A percentile compares a stretch with the other conserved stretches of the same genome.
Conservation (phyloP, 2,113 vertebrate genomes). For the Vulpes ferrilata region DNA sequence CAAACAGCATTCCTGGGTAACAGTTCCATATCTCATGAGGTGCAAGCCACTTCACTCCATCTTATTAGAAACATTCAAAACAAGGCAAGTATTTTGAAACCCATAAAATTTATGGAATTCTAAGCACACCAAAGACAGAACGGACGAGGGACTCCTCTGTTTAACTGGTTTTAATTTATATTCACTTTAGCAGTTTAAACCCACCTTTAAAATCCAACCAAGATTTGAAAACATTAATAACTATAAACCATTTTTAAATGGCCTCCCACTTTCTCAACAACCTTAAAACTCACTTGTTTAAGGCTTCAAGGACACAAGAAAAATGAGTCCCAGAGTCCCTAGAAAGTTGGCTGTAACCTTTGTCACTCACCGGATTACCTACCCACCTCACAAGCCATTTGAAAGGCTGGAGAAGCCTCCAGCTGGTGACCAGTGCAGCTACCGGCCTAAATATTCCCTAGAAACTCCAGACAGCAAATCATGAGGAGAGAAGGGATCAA, state of each 20-base stretch:
- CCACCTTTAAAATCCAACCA: slow-evolving; percentile 78
- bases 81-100: slow-evolving; percentile 79
- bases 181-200: slow-evolving; percentile 80
- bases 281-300: slow-evolving; percentile 70
- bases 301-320: slow-evolving; percentile 71
- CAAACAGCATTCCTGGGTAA: slow-evolving; percentile 86
- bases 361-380: slow-evolving; percentile 53
- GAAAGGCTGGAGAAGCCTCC: not conserved
- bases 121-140: slow-evolving; percentile 82
- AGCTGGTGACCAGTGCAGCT: not conserved
- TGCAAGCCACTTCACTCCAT: slow-evolving; percentile 85
- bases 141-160: slow-evolving; percentile 76
- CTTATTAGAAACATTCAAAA: slow-evolving; percentile 89
- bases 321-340: slow-evolving; percentile 67
- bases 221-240: slow-evolving; percentile 76
- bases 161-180: slow-evolving; percentile 87
- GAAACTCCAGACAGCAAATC: slow-evolving; percentile 41
- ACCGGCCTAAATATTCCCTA: not conserved
- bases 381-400: slow-evolving; percentile 5
- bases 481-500: slow-evolving; percentile 43
- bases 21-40: slow-evolving; percentile 83
- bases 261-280: slow-evolving; percentile 60
- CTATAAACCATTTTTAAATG: slow-evolving; percentile 69
- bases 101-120: slow-evolving; percentile 85
- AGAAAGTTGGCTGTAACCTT: slow-evolving; percentile 67